Percentiles rank a stretch among this genome's conserved stretches.
Evolutionary conservation across 2,113 vertebrate species (phyloP).

Genomic region (Poeciliopsis prolifica): DNA sequence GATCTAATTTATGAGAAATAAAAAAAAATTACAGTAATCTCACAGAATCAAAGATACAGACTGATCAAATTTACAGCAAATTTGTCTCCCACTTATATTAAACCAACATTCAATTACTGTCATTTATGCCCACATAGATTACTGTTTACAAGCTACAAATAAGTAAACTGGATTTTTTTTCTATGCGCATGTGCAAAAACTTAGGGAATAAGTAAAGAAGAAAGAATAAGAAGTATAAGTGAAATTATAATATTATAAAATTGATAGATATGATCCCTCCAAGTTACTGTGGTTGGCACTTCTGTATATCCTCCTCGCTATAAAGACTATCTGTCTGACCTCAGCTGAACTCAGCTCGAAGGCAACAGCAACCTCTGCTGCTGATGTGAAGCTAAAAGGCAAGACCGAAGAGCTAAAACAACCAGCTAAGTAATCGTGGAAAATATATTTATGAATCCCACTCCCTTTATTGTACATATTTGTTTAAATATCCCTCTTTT

Average conservation of each 20-base stretch:
- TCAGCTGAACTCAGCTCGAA: constrained; percentile 54
- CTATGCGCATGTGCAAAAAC: too few relatives aligned
- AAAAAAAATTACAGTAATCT: background rate
- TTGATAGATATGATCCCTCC: constrained; percentile 34
- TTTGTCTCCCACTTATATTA: background rate
- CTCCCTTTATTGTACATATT: constrained; percentile 11
- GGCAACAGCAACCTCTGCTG: constrained; percentile 45
- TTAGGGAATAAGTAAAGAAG: too few relatives aligned
- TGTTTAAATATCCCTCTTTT: too few relatives aligned
- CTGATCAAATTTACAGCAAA: background rate
- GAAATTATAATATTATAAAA: constrained; percentile 5
- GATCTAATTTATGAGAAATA: constrained; percentile 52
- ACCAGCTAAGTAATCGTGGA: constrained; percentile 1
- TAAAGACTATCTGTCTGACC: constrained; percentile 60
- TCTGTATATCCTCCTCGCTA: constrained; percentile 46
- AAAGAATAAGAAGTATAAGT: too few relatives aligned
- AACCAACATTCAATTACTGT: background rate
- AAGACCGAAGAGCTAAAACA: constrained; percentile 18
- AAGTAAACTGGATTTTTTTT: background rate
- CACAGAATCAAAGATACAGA: background rate
- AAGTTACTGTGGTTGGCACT: constrained; percentile 25
- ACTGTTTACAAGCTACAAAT: too few relatives aligned
- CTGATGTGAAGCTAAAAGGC: constrained; percentile 45
- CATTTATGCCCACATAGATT: background rate
- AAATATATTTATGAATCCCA: background rate